Conservation (phyloP, 2,797 vertebrate species). For the Hydrolagus colliei region DNA sequence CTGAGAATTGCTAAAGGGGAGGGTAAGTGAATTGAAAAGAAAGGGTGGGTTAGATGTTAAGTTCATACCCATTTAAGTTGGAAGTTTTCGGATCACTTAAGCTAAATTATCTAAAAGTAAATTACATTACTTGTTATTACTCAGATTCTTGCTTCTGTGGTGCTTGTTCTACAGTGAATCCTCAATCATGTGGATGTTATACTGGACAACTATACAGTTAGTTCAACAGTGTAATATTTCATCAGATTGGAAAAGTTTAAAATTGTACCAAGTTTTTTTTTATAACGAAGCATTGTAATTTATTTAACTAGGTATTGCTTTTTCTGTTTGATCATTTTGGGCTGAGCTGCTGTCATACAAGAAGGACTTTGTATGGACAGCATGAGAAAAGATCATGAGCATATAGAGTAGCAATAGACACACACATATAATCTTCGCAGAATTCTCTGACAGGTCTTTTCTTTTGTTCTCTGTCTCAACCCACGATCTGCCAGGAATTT, state of each 20-base stretch:
- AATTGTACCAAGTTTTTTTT: neutral
- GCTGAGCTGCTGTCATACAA: conserved; percentile 52
- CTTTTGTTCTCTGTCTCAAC: conserved; percentile 76
- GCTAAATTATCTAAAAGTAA: neutral
- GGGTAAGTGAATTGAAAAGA: neutral
- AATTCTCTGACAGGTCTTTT: conserved; percentile 73
- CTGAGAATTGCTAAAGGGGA: neutral
- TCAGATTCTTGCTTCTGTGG: neutral
- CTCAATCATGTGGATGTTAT: neutral
- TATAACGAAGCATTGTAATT: conserved; percentile 24
- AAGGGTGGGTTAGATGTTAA: too few relatives aligned
- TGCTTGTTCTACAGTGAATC: neutral
- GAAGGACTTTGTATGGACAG: conserved; percentile 58
- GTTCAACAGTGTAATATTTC: conserved; percentile 20
- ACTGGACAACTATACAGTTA: conserved; percentile 10
- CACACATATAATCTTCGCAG: conserved; percentile 68
- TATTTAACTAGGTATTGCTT: conserved; percentile 23
- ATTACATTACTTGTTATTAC: neutral
- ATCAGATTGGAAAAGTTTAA: conserved; percentile 1
- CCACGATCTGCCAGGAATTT: conserved; percentile 81
- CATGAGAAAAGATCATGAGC: conserved; percentile 57
- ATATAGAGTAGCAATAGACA: conserved; percentile 74
- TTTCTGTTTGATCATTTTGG: conserved; percentile 35
- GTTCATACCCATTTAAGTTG: neutral
- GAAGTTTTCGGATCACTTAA: neutral